Evolutionary conservation across 2,797 vertebrate genomes (phyloP).

Genomic region (Sebastes matsubarae): DNA sequence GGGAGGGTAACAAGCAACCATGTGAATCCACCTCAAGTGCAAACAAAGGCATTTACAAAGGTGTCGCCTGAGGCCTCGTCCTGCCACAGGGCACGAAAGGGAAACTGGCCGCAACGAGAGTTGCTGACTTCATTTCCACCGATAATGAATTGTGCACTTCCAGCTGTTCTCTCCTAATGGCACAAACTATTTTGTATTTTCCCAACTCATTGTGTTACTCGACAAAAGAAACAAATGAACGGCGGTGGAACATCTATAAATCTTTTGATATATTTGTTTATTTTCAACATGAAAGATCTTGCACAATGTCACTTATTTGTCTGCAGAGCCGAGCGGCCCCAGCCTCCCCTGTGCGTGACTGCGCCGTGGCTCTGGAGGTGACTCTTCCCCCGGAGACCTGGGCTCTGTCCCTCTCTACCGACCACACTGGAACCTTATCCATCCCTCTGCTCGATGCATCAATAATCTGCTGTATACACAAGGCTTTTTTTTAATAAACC

Average conservation of each 20-base stretch:
- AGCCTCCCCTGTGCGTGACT: conserved; percentile 42
- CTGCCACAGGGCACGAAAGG: neutral
- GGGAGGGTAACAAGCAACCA: conserved; percentile 7
- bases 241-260: conserved; percentile 12
- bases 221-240: conserved; percentile 22
- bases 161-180: conserved; percentile 20
- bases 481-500: conserved; percentile 79
- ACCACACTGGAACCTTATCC: conserved; percentile 72
- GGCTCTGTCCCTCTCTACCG: conserved; percentile 42
- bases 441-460: conserved; percentile 70
- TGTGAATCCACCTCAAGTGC: conserved; percentile 47
- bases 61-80: conserved; percentile 38
- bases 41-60: conserved; percentile 41
- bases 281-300: conserved; percentile 24
- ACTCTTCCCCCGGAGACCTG: conserved; percentile 54
- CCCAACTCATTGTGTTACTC: neutral
- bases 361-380: conserved; percentile 45
- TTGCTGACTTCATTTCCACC: conserved; percentile 49
- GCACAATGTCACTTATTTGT: conserved; percentile 9
- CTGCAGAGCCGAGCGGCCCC: neutral
- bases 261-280: conserved; percentile 27
- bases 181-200: neutral
- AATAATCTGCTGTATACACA: conserved; percentile 79
- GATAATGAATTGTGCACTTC: conserved; percentile 42
- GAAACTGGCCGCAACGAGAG: conserved; percentile 39